These are phyloP conservation scores for Cetonia aurata DNA, from an alignment of 2,888 invertebrate species.

Conservation along the genomic window DNA sequence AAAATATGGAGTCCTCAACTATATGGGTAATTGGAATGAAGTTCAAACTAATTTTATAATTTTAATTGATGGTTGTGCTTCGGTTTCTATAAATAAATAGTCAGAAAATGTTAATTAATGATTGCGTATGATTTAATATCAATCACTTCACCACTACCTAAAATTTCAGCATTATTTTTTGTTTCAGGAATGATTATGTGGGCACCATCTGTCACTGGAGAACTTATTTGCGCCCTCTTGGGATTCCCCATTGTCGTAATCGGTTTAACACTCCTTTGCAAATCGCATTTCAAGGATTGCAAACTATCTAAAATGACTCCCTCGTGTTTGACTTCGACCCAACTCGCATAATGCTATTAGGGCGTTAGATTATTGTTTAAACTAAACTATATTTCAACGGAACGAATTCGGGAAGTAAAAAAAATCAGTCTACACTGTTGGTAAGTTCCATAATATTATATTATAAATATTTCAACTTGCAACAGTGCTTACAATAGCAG, in stretches of 20 bases:
- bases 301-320: conserved; percentile 47
- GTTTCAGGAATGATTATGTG: conserved; percentile 67
- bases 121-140: no score
- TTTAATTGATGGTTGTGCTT: no score
- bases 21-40: no score
- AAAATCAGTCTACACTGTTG: no score
- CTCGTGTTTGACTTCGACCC: conserved; percentile 44
- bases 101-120: no score
- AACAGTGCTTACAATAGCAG: no score
- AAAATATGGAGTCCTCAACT: no score
- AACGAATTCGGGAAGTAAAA: no score
- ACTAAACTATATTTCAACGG: no score
- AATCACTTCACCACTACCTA: neutral
- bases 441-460: no score
- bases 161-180: conserved; percentile 1
- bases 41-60: neutral
- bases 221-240: conserved; percentile 71
- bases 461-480: no score
- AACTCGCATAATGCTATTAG: conserved; percentile 42
- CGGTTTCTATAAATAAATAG: no score
- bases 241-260: conserved; percentile 71
- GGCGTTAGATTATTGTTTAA: neutral
- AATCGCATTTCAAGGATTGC: conserved; percentile 69
- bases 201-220: conserved; percentile 73
- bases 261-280: conserved; percentile 69